Conservation (phyloP, 2,797 vertebrate species). For the Neomorphus geoffroyi region DNA sequence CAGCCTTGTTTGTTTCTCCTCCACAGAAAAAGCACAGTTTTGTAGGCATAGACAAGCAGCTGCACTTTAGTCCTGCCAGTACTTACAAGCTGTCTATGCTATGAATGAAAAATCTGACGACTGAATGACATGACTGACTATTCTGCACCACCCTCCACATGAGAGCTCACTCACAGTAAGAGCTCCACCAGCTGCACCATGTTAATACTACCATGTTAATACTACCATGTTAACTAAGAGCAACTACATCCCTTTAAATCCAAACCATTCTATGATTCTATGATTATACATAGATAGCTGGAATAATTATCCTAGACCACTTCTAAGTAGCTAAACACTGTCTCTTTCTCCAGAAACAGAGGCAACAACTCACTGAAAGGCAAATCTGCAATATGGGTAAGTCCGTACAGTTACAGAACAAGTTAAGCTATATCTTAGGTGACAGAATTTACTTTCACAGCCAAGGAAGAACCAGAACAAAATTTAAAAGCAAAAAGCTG, state of each 20-base stretch:
- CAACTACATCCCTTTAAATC: not conserved
- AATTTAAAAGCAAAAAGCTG: not conserved
- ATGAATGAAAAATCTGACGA: not conserved
- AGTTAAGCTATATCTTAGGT: not conserved
- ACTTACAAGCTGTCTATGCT: not conserved
- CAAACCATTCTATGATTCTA: too few relatives aligned
- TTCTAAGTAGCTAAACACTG: not conserved
- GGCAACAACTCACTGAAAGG: not conserved
- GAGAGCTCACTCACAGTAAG: not conserved
- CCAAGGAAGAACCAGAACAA: not conserved
- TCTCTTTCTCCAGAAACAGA: not conserved
- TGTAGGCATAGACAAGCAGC: not conserved
- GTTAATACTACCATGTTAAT: not conserved
- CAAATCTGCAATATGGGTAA: not conserved
- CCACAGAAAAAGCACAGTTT: not conserved
- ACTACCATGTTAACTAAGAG: not conserved
- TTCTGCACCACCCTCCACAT: not conserved
- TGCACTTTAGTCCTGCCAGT: not conserved
- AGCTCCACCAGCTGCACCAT: not conserved
- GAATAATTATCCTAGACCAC: not conserved
- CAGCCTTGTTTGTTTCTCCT: not conserved
- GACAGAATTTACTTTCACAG: not conserved
- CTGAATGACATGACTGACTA: not conserved
- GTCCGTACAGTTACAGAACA: not conserved
- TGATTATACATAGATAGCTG: not conserved